phyloP scores from a whole-genome alignment of 2,888 invertebrate species.

The Hirtodrosophila cameraria region DNA sequence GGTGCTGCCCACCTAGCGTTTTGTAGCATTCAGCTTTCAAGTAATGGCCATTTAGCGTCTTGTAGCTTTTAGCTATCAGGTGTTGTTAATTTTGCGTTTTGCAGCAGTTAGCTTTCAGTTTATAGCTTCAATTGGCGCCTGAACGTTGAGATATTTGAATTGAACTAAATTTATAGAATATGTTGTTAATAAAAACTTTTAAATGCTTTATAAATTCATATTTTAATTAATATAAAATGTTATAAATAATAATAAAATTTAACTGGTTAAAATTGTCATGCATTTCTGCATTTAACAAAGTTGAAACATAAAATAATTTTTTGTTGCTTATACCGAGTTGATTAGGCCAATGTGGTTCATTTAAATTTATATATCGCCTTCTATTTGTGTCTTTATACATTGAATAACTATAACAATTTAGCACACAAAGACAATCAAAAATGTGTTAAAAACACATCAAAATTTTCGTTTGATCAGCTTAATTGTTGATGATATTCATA shows the following conservation, averaged over 20 bases:
- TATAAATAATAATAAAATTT: too few species aligned
- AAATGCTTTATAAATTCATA: too few species aligned
- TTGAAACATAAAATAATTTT: too few species aligned
- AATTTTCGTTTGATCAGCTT: slow-evolving; percentile 41
- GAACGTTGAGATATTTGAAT: not conserved
- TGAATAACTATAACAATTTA: slow-evolving; percentile 27
- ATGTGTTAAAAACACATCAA: slow-evolving; percentile 8
- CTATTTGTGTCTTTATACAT: slow-evolving; percentile 8
- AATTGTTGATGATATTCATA: slow-evolving; percentile 33
- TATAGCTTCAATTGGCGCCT: not conserved
- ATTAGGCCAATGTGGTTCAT: too few species aligned
- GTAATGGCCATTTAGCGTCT: not conserved
- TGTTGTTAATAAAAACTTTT: too few species aligned
- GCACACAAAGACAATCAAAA: slow-evolving; percentile 31
- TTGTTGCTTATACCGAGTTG: too few species aligned
- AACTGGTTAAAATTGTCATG: too few species aligned
- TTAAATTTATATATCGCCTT: too few species aligned
- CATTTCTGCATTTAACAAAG: too few species aligned
- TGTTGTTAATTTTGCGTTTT: slow-evolving; percentile 9
- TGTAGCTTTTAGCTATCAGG: too few species aligned
- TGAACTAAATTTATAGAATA: not conserved
- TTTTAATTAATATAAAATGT: too few species aligned
- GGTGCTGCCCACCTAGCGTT: slow-evolving; percentile 13
- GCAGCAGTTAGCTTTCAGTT: slow-evolving; percentile 13
- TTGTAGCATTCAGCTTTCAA: slow-evolving; percentile 14